Base-by-base conservation (phyloP, 2,888 invertebrate species). In the Gymnoscelis rufifasciata region DNA sequence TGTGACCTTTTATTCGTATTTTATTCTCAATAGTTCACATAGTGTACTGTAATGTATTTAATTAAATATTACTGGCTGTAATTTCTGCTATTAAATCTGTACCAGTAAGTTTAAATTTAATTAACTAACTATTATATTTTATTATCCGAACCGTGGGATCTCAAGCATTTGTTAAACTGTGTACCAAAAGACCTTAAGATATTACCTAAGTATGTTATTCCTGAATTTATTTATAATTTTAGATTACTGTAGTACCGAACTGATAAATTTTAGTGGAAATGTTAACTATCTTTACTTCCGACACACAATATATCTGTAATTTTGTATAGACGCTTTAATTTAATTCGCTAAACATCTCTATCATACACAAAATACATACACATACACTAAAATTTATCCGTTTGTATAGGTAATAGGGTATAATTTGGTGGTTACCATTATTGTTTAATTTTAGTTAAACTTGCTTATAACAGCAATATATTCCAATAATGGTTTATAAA, bases 391-490 rank as follows among this genome's bases (percentile, higher is more conserved):
- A 12, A 12, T 26, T 12, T 31, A 8, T 33, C 15, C 7, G 11
- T 29, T 44, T 29, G 33, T 30, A 14, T 28, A 38, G 13, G 37
- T 1, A 13, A 15, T 12, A 46, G 52, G 36, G 12, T 47, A 52
- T 47, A 45, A 38, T 43, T 44, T 40, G n/a, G 19, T 43, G 38
- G 50, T 55, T 56, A 56, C 52, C 52, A 52, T 46, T 56, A 43
- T 28, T 35, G 10, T 19, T 33, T 37, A 31, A 26, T 40, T 49
- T 4, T 40, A 42, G 13, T 13, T 31, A 24, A 11, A 36, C 39
- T 46, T 30, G 35, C 38, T 43, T 29, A n/a, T 19, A 19, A 2
- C 2, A 5, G 3, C 2, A 19, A 3, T 3, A 3, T 3, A 3
- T 19, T 5, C 19, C 2, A 19, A 11, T 14, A 7, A 1, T 10